These are phyloP conservation scores for Lapara coniferarum DNA, from an alignment of 2,888 invertebrate genomes.

Conservation along the genomic window DNA sequence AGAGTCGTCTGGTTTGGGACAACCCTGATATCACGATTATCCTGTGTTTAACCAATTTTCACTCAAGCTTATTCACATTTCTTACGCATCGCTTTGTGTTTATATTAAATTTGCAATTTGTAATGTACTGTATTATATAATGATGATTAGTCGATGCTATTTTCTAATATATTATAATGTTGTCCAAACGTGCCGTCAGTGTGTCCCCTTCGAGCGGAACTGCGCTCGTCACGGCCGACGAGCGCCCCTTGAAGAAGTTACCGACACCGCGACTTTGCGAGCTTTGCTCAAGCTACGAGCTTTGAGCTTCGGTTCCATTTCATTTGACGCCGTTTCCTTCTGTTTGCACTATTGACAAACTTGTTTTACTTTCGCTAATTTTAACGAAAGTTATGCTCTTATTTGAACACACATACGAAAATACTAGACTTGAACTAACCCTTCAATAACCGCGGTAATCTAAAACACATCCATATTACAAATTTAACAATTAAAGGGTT, in stretches of 20 bases:
- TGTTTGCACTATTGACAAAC: constrained; percentile 39
- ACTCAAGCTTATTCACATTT: too few relatives aligned
- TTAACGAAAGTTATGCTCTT: too few relatives aligned
- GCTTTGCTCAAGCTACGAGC: constrained; percentile 42
- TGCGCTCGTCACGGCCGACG: constrained; percentile 69
- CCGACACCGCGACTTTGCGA: constrained; percentile 13
- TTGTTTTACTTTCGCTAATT: constrained; percentile 8
- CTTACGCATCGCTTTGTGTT: too few relatives aligned
- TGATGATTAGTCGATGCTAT: too few relatives aligned
- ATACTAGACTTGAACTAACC: too few relatives aligned
- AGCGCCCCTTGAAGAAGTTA: constrained; percentile 67
- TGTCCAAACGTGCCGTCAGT: constrained; percentile 44
- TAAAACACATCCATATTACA: neutral
- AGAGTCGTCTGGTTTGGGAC: too few relatives aligned
- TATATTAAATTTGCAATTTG: too few relatives aligned
- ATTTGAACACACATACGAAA: too few relatives aligned
- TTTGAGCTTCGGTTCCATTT: constrained; percentile 58
- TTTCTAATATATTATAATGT: constrained; percentile 28
- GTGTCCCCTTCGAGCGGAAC: constrained; percentile 55
- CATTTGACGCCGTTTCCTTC: constrained; percentile 63
- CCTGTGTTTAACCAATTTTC: too few relatives aligned
- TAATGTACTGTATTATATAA: too few relatives aligned
- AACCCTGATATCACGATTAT: too few relatives aligned
- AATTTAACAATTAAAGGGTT: neutral
- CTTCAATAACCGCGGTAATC: too few relatives aligned